Conservation (phyloP, 1,140 invertebrate genomes). For the Drosophila lowei region DNA sequence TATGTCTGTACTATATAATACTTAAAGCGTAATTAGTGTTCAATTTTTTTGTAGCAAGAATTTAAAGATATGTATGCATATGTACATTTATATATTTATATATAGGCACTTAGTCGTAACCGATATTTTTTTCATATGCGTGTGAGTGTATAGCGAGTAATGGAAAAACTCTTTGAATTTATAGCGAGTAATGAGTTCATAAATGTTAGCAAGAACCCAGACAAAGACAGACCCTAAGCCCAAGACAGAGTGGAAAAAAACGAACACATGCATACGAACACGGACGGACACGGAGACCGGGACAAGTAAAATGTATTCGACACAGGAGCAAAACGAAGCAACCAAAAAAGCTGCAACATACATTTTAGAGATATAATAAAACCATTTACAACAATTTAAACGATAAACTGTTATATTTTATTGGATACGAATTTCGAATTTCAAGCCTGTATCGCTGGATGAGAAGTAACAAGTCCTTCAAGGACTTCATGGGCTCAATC, state of each 20-base stretch:
- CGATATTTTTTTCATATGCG: slow-evolving; percentile 41
- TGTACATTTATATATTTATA: slow-evolving; percentile 8
- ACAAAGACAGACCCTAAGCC: background rate
- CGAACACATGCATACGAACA: background rate
- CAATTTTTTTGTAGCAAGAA: slow-evolving; percentile 56
- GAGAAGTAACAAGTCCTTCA: background rate
- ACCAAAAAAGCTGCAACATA: slow-evolving; percentile 30
- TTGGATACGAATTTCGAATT: background rate
- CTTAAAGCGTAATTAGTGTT: slow-evolving; percentile 51
- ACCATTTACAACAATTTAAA: slow-evolving; percentile 56
- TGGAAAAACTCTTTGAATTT: slow-evolving; percentile 69
- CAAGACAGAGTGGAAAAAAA: slow-evolving; percentile 8
- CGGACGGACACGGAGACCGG: slow-evolving; percentile 7
- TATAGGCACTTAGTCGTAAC: slow-evolving; percentile 45
- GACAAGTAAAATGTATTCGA: slow-evolving; percentile 39
- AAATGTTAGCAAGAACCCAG: slow-evolving; percentile 53
- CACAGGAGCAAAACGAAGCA: slow-evolving; percentile 45
- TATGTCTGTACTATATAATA: slow-evolving; percentile 42
- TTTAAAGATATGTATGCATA: slow-evolving; percentile 45
- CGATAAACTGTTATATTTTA: background rate
- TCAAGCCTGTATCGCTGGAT: too few species aligned
- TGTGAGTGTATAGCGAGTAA: slow-evolving; percentile 61
- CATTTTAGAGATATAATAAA: slow-evolving; percentile 63
- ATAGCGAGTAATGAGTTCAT: slow-evolving; percentile 73
- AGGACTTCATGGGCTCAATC: too few species aligned